A percentile compares a stretch with the other conserved stretches of the same genome.
Conservation (phyloP, 37 sponge, comb jelly and placozoan genomes). For the Eunapius fragilis region DNA sequence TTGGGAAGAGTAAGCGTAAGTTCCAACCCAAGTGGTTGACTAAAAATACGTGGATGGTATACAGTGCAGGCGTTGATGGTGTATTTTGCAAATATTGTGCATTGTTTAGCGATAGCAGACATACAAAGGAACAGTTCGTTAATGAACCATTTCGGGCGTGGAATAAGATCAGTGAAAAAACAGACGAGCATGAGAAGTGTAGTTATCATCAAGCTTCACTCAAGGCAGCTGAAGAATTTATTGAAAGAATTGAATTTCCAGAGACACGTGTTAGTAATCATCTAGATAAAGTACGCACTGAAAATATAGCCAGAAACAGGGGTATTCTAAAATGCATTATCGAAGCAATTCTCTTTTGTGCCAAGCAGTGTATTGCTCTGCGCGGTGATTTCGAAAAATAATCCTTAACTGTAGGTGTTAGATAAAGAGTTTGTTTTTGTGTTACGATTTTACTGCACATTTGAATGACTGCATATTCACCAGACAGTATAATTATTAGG, state of each 20-base stretch:
- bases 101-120: not conserved
- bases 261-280: not conserved
- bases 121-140: slow-evolving; percentile 16
- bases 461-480: too few relatives aligned
- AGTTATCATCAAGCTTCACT: slow-evolving; percentile 22
- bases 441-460: too few relatives aligned
- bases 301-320: slow-evolving; percentile 16
- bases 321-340: not conserved
- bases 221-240: slow-evolving; percentile 14
- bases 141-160: slow-evolving; percentile 28
- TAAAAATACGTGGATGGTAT: not conserved
- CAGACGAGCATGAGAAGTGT: slow-evolving; percentile 24
- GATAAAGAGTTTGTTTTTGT: too few relatives aligned
- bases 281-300: slow-evolving; percentile 9
- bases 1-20: not conserved
- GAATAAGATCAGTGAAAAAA: slow-evolving; percentile 27
- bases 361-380: too few relatives aligned
- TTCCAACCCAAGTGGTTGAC: not conserved
- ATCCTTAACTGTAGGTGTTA: too few relatives aligned
- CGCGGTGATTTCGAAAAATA: too few relatives aligned
- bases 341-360: too few relatives aligned
- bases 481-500: too few relatives aligned
- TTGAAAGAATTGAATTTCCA: slow-evolving; percentile 15
- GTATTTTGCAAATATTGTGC: not conserved
- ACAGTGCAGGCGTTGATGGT: not conserved